phyloP scores from a whole-genome alignment of 2,113 vertebrate genomes.

The Agapornis roseicollis region DNA sequence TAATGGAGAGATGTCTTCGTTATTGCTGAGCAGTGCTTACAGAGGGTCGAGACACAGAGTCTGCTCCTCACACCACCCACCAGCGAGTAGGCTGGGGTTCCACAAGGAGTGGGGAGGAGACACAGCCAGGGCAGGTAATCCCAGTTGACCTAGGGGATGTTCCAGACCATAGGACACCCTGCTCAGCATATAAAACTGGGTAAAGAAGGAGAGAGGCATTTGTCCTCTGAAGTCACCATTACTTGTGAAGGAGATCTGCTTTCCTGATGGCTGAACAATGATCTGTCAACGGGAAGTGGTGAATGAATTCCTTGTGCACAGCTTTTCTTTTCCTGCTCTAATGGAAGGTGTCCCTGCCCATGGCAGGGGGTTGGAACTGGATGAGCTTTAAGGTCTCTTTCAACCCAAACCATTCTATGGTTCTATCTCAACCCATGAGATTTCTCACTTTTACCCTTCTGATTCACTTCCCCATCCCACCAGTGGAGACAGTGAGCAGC shows the following conservation, averaged over 20 bases:
- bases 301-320: neutral
- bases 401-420: neutral
- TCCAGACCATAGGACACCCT: neutral
- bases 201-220: neutral
- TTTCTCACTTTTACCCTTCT: neutral
- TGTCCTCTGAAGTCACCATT: neutral
- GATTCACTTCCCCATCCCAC: neutral
- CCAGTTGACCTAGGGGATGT: neutral
- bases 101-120: neutral
- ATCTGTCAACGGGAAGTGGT: neutral
- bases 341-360: neutral
- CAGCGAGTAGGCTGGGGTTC: neutral
- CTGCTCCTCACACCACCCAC: neutral
- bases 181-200: neutral
- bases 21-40: neutral
- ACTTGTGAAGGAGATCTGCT: neutral
- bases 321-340: neutral
- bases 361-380: neutral
- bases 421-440: neutral
- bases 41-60: neutral
- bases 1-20: neutral
- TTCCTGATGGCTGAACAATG: neutral
- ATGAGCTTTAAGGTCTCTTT: neutral
- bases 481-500: neutral
- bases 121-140: neutral